Percentiles rank a stretch among this genome's conserved stretches.
phyloP scores from a whole-genome alignment of 2,113 vertebrate species.

The Cricetomys ansorgei region DNA sequence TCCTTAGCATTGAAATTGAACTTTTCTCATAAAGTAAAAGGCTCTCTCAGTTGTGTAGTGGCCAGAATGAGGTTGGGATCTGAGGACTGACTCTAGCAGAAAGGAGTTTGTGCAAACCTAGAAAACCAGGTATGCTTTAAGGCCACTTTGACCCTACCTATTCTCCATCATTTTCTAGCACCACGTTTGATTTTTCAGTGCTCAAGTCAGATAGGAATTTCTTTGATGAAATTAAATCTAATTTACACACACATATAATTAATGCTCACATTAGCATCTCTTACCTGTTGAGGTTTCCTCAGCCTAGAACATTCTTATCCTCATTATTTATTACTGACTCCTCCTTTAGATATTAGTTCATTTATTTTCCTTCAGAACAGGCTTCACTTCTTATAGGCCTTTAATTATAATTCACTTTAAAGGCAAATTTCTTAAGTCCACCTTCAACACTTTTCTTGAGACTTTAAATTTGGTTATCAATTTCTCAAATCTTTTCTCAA shows the following conservation, averaged over 20 bases:
- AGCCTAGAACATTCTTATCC: neutral
- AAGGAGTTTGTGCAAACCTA: neutral
- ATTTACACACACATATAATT: rapidly evolving
- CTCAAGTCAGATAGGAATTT: too few relatives aligned
- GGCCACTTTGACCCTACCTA: neutral
- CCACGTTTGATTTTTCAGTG: neutral
- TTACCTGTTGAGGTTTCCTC: neutral
- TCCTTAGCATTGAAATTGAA: neutral
- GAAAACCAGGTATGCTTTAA: neutral
- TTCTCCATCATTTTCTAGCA: neutral
- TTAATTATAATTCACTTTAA: neutral
- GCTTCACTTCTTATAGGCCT: neutral
- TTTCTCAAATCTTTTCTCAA: neutral
- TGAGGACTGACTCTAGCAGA: rapidly evolving
- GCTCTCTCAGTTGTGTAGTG: neutral
- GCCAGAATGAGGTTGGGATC: neutral
- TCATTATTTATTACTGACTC: neutral
- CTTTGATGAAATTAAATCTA: too few relatives aligned
- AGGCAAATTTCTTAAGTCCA: neutral
- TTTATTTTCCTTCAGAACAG: neutral
- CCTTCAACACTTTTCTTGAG: neutral
- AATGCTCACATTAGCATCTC: neutral
- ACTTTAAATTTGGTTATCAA: neutral
- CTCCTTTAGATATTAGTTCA: neutral
- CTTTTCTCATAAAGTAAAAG: neutral